phyloP scores from a whole-genome alignment of 2,797 vertebrate genomes.

The Cyprinella venusta region DNA sequence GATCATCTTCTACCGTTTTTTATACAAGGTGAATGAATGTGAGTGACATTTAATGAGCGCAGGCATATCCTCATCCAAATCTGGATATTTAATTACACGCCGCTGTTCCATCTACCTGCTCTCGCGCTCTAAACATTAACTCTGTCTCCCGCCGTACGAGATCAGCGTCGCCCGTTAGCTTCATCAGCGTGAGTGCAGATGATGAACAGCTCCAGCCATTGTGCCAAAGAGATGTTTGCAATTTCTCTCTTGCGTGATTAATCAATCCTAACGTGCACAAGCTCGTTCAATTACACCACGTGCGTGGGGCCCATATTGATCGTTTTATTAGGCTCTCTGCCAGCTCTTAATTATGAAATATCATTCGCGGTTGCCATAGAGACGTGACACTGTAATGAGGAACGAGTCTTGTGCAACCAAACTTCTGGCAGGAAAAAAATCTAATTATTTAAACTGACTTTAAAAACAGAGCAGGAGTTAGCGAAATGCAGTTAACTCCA shows the following conservation, averaged over 20 bases:
- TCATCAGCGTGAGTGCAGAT: neutral
- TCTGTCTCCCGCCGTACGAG: neutral
- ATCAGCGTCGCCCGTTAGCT: neutral
- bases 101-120: slow-evolving; percentile 12
- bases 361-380: slow-evolving; percentile 22
- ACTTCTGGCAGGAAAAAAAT: slow-evolving; percentile 21
- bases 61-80: slow-evolving; percentile 26
- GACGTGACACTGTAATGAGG: slow-evolving; percentile 40
- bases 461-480: neutral
- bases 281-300: slow-evolving; percentile 18
- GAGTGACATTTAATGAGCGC: slow-evolving; percentile 36
- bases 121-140: slow-evolving; percentile 17
- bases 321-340: slow-evolving; percentile 37
- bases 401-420: slow-evolving; percentile 9
- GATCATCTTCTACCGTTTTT: neutral
- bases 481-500: neutral
- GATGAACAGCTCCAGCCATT: slow-evolving; percentile 19
- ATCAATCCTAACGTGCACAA: slow-evolving; percentile 32
- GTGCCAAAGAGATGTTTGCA: slow-evolving; percentile 31
- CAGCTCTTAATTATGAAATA: slow-evolving; percentile 46
- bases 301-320: slow-evolving; percentile 28
- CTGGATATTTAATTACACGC: slow-evolving; percentile 33
- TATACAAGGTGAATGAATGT: neutral
- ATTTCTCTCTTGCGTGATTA: slow-evolving; percentile 37
- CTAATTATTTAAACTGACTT: slow-evolving; percentile 25